Percentiles rank a stretch among this genome's conserved stretches.
These are phyloP conservation scores for Myotis pilosus DNA, from an alignment of 2,797 vertebrate species.

Conservation along the genomic window DNA sequence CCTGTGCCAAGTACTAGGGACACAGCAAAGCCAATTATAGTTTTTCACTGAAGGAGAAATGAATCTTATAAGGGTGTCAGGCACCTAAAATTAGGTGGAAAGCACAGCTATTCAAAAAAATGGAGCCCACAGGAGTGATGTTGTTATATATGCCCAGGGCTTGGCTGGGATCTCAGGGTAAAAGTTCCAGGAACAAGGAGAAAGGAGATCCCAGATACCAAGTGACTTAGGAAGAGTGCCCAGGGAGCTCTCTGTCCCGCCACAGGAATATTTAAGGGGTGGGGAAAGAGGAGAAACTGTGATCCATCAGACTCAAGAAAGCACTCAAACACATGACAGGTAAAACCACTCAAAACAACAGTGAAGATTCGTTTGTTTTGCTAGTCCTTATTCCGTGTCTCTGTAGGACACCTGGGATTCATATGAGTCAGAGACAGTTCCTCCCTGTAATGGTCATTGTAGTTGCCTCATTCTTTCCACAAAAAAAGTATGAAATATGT, in stretches of 20 bases:
- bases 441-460: not conserved
- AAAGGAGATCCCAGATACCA: not conserved
- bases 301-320: not conserved
- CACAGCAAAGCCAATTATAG: not conserved
- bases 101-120: not conserved
- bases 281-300: not conserved
- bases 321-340: not conserved
- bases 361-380: not conserved
- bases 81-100: not conserved
- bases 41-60: not conserved
- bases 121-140: not conserved
- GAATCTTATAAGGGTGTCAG: not conserved
- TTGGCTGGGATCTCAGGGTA: not conserved
- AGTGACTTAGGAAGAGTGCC: not conserved
- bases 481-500: not conserved
- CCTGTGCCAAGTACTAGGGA: not conserved
- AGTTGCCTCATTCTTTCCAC: not conserved
- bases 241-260: not conserved
- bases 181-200: not conserved
- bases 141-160: not conserved
- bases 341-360: conserved; percentile 1
- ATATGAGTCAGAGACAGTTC: not conserved
- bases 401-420: not conserved
- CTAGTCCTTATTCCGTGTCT: not conserved
- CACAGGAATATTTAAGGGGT: not conserved